Conservation (phyloP, 2,888 invertebrate genomes). For the Melanchra persicariae region DNA sequence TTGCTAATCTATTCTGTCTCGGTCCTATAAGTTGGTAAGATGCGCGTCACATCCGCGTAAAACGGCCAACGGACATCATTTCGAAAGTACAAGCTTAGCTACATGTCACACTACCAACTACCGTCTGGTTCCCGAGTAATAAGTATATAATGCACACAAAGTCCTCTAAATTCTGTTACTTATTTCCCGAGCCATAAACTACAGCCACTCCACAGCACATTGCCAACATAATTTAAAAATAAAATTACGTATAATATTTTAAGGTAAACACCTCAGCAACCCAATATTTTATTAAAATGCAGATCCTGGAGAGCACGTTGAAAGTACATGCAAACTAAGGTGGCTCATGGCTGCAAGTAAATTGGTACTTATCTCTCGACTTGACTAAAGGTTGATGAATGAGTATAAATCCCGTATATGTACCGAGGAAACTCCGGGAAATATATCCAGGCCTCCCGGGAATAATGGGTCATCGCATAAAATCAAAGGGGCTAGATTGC, state of each 20-base stretch:
- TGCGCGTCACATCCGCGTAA: too few relatives aligned
- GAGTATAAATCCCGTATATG: slow-evolving; percentile 63
- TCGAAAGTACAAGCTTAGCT: background rate
- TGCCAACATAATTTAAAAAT: slow-evolving; percentile 38
- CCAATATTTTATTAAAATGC: slow-evolving; percentile 60
- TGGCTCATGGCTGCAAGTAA: slow-evolving; percentile 58
- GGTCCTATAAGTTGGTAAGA: too few relatives aligned
- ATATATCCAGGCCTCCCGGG: slow-evolving; percentile 65
- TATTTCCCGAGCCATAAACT: slow-evolving; percentile 22
- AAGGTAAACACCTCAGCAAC: slow-evolving; percentile 48
- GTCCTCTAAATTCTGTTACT: background rate
- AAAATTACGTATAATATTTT: slow-evolving; percentile 49
- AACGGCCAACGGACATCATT: background rate
- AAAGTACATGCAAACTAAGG: slow-evolving; percentile 63
- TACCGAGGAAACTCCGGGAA: slow-evolving; percentile 53
- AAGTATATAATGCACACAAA: background rate
- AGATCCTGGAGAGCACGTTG: slow-evolving; percentile 45
- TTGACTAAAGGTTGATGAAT: slow-evolving; percentile 68
- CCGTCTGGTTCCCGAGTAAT: background rate
- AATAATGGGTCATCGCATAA: slow-evolving; percentile 69
- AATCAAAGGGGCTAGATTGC: slow-evolving; percentile 67
- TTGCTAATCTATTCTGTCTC: too few relatives aligned
- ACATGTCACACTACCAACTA: background rate
- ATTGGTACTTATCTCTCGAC: slow-evolving; percentile 65
- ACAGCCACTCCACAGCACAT: slow-evolving; percentile 5